These are phyloP conservation scores for Halictus quadricinctus DNA, from an alignment of 2,888 invertebrate species.

Conservation along the genomic window DNA sequence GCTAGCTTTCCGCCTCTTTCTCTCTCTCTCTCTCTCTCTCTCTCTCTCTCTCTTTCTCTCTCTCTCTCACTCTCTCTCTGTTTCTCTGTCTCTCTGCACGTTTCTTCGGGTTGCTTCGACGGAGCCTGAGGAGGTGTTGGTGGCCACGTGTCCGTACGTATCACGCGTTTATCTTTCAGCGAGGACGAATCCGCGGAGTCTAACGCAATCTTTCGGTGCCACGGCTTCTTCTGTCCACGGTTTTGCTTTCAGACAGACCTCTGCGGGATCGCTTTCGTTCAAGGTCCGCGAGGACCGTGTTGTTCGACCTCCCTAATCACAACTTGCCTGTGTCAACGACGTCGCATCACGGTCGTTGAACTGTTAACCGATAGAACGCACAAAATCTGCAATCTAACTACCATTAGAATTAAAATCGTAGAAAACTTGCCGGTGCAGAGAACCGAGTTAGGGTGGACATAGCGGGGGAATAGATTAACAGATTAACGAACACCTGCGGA, in stretches of 20 bases:
- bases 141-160: slow-evolving; percentile 47
- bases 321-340: slow-evolving; percentile 4
- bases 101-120: slow-evolving; percentile 24
- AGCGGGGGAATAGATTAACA: background rate
- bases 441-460: background rate
- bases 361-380: background rate
- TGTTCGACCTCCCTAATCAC: slow-evolving; percentile 3
- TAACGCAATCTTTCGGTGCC: slow-evolving; percentile 6
- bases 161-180: slow-evolving; percentile 36
- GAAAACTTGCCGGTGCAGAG: background rate
- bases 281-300: background rate
- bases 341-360: slow-evolving; percentile 34
- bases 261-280: background rate
- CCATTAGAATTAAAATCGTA: background rate
- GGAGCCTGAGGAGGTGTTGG: slow-evolving; percentile 16
- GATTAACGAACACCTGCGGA: slow-evolving; percentile 13
- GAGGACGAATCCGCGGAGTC: background rate
- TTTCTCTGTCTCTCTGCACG: slow-evolving; percentile 22
- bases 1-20: background rate
- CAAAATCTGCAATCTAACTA: background rate
- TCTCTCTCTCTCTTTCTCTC: too few species aligned
- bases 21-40: background rate
- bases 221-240: background rate
- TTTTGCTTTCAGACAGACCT: slow-evolving; percentile 8
- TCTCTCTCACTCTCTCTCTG: background rate